Evolutionary conservation across 2,797 vertebrate species (phyloP).

Genomic region (Heliangelus exortis): DNA sequence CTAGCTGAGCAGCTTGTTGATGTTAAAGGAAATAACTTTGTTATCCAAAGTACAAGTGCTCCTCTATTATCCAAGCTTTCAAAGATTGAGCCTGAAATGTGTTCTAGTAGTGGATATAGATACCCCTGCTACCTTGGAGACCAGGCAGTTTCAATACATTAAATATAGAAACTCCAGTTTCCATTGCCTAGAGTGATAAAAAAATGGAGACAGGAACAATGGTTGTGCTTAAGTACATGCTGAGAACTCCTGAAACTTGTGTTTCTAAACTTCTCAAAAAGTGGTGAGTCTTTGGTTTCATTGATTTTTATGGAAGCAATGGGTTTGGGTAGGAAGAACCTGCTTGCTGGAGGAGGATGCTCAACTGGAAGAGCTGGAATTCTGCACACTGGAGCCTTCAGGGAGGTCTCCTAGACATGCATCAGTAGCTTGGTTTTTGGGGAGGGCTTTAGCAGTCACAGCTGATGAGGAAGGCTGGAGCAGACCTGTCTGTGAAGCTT

Average conservation of each 20-base stretch:
- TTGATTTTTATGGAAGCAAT: not conserved
- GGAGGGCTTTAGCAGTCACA: not conserved
- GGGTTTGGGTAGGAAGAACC: not conserved
- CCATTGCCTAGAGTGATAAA: constrained; percentile 58
- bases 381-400: not conserved
- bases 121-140: constrained; percentile 69
- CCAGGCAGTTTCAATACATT: constrained; percentile 63
- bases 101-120: constrained; percentile 40
- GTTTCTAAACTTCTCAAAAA: not conserved
- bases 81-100: constrained; percentile 73
- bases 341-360: not conserved
- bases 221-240: not conserved
- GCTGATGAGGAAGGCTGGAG: not conserved
- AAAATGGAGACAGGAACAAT: constrained; percentile 40
- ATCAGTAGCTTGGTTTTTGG: not conserved
- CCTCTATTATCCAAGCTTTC: constrained; percentile 72
- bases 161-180: constrained; percentile 52
- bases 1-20: constrained; percentile 72
- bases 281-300: not conserved
- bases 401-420: not conserved
- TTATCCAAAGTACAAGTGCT: constrained; percentile 66
- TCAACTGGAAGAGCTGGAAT: not conserved
- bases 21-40: constrained; percentile 70
- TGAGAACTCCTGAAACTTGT: not conserved
- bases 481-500: not conserved